These are phyloP conservation scores for Ictalurus furcatus DNA, from an alignment of 2,113 vertebrate genomes.

Conservation along the genomic window DNA sequence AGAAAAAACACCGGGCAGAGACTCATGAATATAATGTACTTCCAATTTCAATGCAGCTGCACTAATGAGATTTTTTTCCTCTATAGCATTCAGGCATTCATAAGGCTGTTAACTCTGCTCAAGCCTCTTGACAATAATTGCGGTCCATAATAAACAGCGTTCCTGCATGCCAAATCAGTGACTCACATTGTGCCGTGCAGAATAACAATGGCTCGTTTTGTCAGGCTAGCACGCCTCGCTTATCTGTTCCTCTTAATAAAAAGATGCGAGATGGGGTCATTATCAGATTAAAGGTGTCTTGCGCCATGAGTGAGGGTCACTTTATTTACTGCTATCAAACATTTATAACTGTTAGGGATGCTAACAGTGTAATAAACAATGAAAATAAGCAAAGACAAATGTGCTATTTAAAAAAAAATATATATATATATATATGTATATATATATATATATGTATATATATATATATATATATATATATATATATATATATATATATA, in stretches of 20 bases:
- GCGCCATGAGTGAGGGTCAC: constrained; percentile 41
- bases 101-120: constrained; percentile 47
- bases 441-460: too few relatives aligned
- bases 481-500: too few relatives aligned
- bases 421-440: too few relatives aligned
- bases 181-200: constrained; percentile 36
- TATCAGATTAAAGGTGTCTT: constrained; percentile 46
- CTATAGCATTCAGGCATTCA: constrained; percentile 37
- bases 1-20: constrained; percentile 29
- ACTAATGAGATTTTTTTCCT: constrained; percentile 36
- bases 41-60: constrained; percentile 31
- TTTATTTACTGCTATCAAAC: constrained; percentile 36
- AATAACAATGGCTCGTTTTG: constrained; percentile 53
- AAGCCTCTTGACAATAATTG: constrained; percentile 55
- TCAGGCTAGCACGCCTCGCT: constrained; percentile 29
- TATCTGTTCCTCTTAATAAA: constrained; percentile 49
- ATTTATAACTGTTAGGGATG: neutral
- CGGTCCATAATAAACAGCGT: constrained; percentile 47
- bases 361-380: neutral
- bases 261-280: constrained; percentile 38
- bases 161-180: constrained; percentile 52
- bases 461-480: too few relatives aligned
- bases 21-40: constrained; percentile 21
- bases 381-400: neutral
- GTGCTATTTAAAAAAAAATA: neutral